These are phyloP conservation scores for Vidua macroura DNA, from an alignment of 2,113 vertebrate genomes.

Conservation along the genomic window DNA sequence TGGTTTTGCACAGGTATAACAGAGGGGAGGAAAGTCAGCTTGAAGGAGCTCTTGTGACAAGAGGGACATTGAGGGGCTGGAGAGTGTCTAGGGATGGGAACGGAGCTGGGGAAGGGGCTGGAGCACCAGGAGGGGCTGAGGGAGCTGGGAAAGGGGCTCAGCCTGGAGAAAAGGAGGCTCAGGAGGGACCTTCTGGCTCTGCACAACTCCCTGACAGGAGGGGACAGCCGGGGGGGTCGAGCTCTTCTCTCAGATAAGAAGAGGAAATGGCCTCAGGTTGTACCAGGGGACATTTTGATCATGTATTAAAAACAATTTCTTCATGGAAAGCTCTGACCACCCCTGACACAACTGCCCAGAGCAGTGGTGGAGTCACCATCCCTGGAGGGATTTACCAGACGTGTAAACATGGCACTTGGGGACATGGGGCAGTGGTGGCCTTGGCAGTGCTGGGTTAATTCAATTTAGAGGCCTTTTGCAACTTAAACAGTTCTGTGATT, in stretches of 20 bases:
- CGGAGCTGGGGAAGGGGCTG: neutral
- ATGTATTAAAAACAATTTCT: neutral
- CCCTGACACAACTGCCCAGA: neutral
- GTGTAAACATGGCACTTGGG: neutral
- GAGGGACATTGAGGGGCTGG: neutral
- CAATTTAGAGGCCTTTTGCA: neutral
- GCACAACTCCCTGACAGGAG: neutral
- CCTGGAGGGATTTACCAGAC: neutral
- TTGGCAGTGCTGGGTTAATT: neutral
- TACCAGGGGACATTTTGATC: neutral
- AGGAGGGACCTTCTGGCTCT: neutral
- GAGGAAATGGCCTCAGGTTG: neutral
- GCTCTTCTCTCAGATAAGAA: neutral
- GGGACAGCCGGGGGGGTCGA: accelerated
- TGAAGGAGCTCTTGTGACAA: neutral
- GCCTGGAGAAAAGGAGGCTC: neutral
- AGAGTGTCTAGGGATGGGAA: accelerated
- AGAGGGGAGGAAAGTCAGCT: neutral
- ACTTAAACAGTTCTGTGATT: neutral
- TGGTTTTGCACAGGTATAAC: neutral
- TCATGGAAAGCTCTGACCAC: neutral
- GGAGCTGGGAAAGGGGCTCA: neutral
- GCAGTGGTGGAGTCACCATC: neutral
- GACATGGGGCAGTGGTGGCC: neutral
- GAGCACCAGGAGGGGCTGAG: neutral